These are phyloP conservation scores for Poecilia gillii DNA, from an alignment of 2,797 vertebrate genomes.

Conservation along the genomic window DNA sequence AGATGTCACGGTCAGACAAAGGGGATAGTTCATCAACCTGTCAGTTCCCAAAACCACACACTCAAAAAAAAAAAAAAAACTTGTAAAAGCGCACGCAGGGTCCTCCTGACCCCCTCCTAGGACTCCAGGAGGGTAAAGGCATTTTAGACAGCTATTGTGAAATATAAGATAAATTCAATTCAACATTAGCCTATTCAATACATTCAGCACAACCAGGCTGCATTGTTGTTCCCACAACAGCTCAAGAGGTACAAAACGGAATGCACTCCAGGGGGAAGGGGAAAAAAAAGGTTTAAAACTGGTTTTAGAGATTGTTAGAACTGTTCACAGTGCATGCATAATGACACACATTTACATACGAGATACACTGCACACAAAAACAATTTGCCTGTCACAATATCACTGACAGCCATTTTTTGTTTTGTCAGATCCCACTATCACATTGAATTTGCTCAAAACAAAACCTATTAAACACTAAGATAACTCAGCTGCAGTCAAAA, in stretches of 20 bases:
- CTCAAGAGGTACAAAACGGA: background rate
- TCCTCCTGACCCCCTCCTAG: too few species aligned
- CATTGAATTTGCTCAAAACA: background rate
- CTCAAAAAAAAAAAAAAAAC: too few species aligned
- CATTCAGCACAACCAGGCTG: background rate
- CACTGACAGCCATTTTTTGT: background rate
- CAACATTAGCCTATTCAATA: background rate
- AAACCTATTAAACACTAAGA: background rate
- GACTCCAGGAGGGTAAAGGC: too few species aligned
- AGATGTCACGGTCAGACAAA: too few species aligned
- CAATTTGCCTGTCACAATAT: background rate
- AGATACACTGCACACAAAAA: background rate
- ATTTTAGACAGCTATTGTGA: slow-evolving; percentile 9
- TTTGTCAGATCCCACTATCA: background rate
- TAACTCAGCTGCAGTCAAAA: background rate
- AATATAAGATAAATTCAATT: background rate
- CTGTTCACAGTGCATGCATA: background rate
- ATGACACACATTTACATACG: background rate
- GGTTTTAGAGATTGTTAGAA: background rate
- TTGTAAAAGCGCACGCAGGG: too few species aligned
- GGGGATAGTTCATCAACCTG: too few species aligned
- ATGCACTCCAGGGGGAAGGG: background rate
- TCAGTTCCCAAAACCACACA: too few species aligned
- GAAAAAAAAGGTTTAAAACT: background rate
- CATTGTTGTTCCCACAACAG: background rate